Conservation (phyloP, 2,113 vertebrate species). For the Lucifuga dentata region DNA sequence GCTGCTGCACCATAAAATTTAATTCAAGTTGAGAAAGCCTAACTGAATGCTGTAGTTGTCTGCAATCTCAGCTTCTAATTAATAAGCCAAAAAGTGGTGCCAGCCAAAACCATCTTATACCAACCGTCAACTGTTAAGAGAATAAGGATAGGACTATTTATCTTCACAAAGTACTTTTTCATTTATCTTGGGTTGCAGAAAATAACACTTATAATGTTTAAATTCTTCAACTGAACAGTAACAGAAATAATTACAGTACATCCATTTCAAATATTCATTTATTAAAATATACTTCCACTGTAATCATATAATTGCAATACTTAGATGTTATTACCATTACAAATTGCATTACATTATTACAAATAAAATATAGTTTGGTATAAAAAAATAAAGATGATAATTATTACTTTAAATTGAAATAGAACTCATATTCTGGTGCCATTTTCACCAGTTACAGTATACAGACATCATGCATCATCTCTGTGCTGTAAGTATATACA, state of each 20-base stretch:
- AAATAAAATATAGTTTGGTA: slow-evolving; percentile 54
- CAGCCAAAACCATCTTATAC: no score
- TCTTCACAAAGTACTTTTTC: no score
- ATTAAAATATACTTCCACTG: slow-evolving; percentile 72
- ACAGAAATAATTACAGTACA: neutral
- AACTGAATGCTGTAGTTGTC: no score
- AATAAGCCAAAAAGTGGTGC: no score
- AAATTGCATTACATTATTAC: slow-evolving; percentile 18
- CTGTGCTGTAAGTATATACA: slow-evolving; percentile 23
- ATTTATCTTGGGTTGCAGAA: no score
- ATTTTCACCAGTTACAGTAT: slow-evolving; percentile 61
- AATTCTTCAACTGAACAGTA: neutral
- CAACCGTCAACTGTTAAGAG: no score
- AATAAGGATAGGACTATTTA: no score
- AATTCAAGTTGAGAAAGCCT: no score
- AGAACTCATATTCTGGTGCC: slow-evolving; percentile 46
- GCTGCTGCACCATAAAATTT: no score
- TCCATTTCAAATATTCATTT: slow-evolving; percentile 59
- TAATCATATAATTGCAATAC: slow-evolving; percentile 51
- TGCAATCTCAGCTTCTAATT: no score
- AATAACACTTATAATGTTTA: no score
- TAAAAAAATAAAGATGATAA: slow-evolving; percentile 57
- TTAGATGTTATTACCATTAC: slow-evolving; percentile 5
- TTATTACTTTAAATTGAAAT: slow-evolving; percentile 45
- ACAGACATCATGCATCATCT: slow-evolving; percentile 33